Evolutionary conservation across 2,888 invertebrate genomes (phyloP), one percentile per base, ranked within the genome.

Genomic region (Agonopterix heracliana): DNA sequence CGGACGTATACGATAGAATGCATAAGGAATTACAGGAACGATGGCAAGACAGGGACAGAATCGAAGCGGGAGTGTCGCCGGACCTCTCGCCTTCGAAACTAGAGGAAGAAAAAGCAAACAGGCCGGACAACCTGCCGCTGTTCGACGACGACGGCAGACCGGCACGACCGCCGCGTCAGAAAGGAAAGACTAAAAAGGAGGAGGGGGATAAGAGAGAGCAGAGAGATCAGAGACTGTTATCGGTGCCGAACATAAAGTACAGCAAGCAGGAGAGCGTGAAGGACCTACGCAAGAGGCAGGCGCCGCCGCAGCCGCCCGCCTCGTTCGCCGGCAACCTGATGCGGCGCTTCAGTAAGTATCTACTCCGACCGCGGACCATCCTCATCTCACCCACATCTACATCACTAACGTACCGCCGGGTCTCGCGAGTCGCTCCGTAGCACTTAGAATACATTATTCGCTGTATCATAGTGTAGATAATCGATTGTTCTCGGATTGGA

Each of bases 281-380:
- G 68, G 92, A 90, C 71, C 81, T 90, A 64, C 86, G 93, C 74
- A 87, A 89, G 66, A 85, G 82, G 69, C 81, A 82, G 61, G 62
- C 72, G 59, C 63, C 85, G 75, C 75, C 79, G 71, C 66, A 71
- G 77, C 67, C 81, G 74, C 67, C 81, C 74, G 69, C 77, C 88
- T 74, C 92, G 55, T 92, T 94, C 89, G 92, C 93, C 65, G 93
- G 93, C 75, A 93, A 90, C 90, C 89, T 95, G 66, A 93, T 94
- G 90, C 91, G 95, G 80, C 93, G 95, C 90, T 94, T 95, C 92
- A 95, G 95, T 96, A 95, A 96, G 96, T 95, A 91, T 58, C 70
- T 57, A 56, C 13, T 12, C 41, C 48, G 41, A 36, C 47, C 43
- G 50, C 52, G 49, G 46, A 26, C 26, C 26, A 26, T 26, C 47